These are phyloP conservation scores for Pasiphila rectangulata DNA, from an alignment of 2,888 invertebrate genomes.

Conservation along the genomic window DNA sequence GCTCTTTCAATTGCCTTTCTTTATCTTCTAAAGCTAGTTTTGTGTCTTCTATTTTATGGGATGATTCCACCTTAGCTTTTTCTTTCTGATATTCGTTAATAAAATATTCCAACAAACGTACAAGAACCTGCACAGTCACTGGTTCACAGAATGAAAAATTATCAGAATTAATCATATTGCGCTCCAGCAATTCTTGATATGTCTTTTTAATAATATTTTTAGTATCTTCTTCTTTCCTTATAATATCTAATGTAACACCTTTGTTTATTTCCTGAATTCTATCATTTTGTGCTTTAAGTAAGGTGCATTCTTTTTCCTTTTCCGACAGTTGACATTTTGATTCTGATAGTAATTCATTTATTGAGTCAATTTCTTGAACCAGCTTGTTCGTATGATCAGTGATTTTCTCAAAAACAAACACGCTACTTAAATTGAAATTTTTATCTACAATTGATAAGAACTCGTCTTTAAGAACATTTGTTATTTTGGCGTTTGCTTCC, in stretches of 20 bases:
- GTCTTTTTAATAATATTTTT: constrained; percentile 44
- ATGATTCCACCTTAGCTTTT: constrained; percentile 39
- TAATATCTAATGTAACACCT: constrained; percentile 62
- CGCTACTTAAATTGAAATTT: constrained; percentile 48
- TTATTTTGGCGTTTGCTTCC: constrained; percentile 34
- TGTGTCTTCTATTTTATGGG: constrained; percentile 41
- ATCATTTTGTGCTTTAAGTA: constrained; percentile 56
- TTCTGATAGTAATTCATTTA: constrained; percentile 47
- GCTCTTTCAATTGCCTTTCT: constrained; percentile 40
- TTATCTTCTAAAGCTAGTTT: constrained; percentile 45
- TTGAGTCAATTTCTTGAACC: constrained; percentile 42
- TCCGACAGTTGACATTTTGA: constrained; percentile 50
- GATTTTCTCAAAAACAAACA: constrained; percentile 46
- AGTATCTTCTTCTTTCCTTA: constrained; percentile 55
- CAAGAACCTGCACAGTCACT: constrained; percentile 40
- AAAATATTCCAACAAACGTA: constrained; percentile 46
- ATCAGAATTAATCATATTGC: constrained; percentile 41
- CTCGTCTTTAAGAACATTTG: constrained; percentile 49
- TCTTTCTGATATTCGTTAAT: constrained; percentile 36
- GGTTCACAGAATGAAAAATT: constrained; percentile 40
- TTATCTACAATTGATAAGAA: constrained; percentile 52
- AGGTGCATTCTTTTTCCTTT: constrained; percentile 56
- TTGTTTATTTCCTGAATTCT: constrained; percentile 60
- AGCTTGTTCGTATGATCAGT: constrained; percentile 43
- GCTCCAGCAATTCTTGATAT: constrained; percentile 46